phyloP scores from a whole-genome alignment of 1,140 invertebrate genomes.

The Oedothorax gibbosus region DNA sequence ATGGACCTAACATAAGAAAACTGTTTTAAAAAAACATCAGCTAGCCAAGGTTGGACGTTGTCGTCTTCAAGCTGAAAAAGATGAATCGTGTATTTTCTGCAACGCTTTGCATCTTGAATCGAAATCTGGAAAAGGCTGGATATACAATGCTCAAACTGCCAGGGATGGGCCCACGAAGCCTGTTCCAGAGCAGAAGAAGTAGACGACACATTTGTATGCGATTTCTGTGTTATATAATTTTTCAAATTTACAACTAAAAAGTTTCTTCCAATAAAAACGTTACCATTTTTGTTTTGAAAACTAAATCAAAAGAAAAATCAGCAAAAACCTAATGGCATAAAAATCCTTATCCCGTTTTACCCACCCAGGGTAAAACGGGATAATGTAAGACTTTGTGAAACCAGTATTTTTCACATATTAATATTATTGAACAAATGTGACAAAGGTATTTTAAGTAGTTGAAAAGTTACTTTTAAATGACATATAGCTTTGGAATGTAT shows the following conservation, averaged over 20 bases:
- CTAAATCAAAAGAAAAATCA: conserved; percentile 19
- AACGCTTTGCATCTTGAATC: background rate
- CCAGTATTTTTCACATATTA: background rate
- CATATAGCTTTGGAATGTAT: no score
- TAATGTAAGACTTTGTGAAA: background rate
- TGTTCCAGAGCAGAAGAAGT: conserved; percentile 17
- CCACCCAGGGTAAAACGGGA: background rate
- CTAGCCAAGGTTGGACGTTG: no score
- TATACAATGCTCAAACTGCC: conserved; percentile 4
- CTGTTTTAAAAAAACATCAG: background rate
- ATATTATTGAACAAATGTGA: conserved; percentile 17
- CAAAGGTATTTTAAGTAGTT: conserved; percentile 6
- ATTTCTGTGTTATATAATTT: background rate
- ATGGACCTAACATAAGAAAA: no score
- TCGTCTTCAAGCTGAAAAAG: background rate
- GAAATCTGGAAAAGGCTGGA: background rate
- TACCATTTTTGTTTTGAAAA: conserved; percentile 1
- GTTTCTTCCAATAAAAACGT: background rate
- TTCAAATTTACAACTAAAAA: background rate
- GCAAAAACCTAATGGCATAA: background rate
- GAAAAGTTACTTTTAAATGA: background rate
- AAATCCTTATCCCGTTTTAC: background rate
- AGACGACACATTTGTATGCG: background rate
- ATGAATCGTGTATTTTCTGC: background rate
- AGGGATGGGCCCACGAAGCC: background rate